Evolutionary conservation across 2,797 vertebrate species (phyloP).

Genomic region (Melanotaenia maccullochi): DNA sequence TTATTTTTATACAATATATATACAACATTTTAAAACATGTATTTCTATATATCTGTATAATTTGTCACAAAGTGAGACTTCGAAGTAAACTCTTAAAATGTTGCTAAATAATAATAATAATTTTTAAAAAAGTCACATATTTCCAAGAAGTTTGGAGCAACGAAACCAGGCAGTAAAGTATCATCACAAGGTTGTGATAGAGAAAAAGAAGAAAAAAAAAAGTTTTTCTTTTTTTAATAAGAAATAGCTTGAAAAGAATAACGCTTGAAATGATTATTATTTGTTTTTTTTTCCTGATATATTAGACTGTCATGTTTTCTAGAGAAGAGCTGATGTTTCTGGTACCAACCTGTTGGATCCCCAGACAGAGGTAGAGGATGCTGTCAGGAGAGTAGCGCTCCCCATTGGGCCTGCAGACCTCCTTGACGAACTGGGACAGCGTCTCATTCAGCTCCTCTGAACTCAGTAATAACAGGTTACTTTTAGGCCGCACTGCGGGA

Average conservation of each 20-base stretch:
- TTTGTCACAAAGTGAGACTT: too few species aligned
- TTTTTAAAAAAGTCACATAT: too few species aligned
- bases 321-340: not conserved
- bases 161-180: too few species aligned
- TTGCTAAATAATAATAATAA: too few species aligned
- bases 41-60: too few species aligned
- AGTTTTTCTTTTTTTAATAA: not conserved
- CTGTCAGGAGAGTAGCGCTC: conserved; percentile 95
- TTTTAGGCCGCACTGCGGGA: conserved; percentile 81
- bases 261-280: not conserved
- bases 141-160: too few species aligned
- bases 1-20: too few species aligned
- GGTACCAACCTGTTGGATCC: conserved; percentile 94
- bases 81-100: too few species aligned
- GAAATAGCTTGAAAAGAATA: not conserved
- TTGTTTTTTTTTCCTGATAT: not conserved
- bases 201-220: too few species aligned
- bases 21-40: too few species aligned
- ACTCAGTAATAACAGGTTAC: conserved; percentile 88
- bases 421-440: conserved; percentile 90
- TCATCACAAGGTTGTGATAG: too few species aligned
- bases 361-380: conserved; percentile 97
- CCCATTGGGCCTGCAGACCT: conserved; percentile 91
- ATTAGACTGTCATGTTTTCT: not conserved
- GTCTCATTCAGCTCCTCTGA: conserved; percentile 87